Base-by-base conservation (phyloP, 2,888 invertebrate species). In the Drosophila nigritarsus region DNA sequence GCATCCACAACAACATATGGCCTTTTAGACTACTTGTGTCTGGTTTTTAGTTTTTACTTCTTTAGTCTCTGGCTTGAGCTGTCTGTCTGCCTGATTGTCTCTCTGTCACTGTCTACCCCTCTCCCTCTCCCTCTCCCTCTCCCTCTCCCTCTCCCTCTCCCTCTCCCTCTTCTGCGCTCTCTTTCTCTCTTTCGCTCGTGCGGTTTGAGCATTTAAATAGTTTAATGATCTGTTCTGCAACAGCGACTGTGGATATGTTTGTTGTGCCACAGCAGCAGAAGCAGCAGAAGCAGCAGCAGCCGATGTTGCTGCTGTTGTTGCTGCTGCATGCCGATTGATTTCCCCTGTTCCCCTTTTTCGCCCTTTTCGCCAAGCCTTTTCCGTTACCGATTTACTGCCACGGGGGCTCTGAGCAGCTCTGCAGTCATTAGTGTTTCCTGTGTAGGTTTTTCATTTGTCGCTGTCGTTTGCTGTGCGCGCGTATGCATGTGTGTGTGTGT, bases 401-500 rank as follows among this genome's bases (percentile, higher is more conserved):
- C 50, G 73, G 49, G 49, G 40, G 5, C 15, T 36, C 49, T 18
- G 32, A 18, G 60, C 73, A 58, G 73, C 50, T 63, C 68, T 69
- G 76, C 71, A 85, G 90, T 87, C 86, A 90, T 87, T 87, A 87
- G 86, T 73, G 83, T 88, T 88, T 88, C 87, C 87, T 90, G 90
- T 88, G 83, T 84, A 80, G 82, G 87, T 77, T 82, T 83, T 76
- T 71, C 89, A 87, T 87, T 81, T 86, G 78, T 84, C 80, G 80
- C 68, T 70, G 74, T 80, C 73, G 74, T 61, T 67, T 61, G 53
- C 54, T 50, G 45, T 60, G 62, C 56, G 45, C 64, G 40, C 56
- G 54, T 61, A 49, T 68, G 61, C n/a, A n/a, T 38, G 56, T 66
- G 9, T 48, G 40, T 50, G 53, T 60, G 30, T 59, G 38, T 53